Conservation (phyloP, 2,797 vertebrate genomes). For the Cyprinodon diabolis region DNA sequence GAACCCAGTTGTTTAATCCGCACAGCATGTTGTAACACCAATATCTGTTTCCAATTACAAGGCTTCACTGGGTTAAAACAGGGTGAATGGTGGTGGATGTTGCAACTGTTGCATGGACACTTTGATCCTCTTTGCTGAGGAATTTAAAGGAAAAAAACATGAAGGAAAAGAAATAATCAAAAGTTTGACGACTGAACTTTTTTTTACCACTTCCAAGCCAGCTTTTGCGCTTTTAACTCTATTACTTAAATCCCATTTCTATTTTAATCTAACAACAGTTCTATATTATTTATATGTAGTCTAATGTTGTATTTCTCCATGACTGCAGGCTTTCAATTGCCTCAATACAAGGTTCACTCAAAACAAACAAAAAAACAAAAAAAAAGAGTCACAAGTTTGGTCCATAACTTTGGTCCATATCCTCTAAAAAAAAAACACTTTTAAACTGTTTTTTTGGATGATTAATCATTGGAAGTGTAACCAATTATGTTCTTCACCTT, state of each 20-base stretch:
- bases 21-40: constrained; percentile 27
- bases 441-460: constrained; percentile 17
- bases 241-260: constrained; percentile 51
- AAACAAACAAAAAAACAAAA: constrained; percentile 2
- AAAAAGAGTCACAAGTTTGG: background rate
- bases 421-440: constrained; percentile 18
- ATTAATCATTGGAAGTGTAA: constrained; percentile 44
- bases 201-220: constrained; percentile 23
- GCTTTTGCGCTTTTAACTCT: constrained; percentile 44
- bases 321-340: constrained; percentile 27
- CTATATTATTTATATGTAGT: constrained; percentile 19
- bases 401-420: constrained; percentile 27
- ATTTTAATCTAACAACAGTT: constrained; percentile 42
- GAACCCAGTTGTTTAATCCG: constrained; percentile 17
- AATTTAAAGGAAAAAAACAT: constrained; percentile 31
- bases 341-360: background rate
- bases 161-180: constrained; percentile 40
- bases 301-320: constrained; percentile 40
- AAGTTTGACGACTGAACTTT: constrained; percentile 24
- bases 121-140: constrained; percentile 65
- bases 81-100: constrained; percentile 21
- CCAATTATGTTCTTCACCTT: constrained; percentile 24
- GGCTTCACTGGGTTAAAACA: constrained; percentile 32
- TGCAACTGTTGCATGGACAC: constrained; percentile 33
- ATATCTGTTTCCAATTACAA: constrained; percentile 71